Evolutionary conservation across 2,888 invertebrate genomes (phyloP).

Genomic region (Quadriops clusia): DNA sequence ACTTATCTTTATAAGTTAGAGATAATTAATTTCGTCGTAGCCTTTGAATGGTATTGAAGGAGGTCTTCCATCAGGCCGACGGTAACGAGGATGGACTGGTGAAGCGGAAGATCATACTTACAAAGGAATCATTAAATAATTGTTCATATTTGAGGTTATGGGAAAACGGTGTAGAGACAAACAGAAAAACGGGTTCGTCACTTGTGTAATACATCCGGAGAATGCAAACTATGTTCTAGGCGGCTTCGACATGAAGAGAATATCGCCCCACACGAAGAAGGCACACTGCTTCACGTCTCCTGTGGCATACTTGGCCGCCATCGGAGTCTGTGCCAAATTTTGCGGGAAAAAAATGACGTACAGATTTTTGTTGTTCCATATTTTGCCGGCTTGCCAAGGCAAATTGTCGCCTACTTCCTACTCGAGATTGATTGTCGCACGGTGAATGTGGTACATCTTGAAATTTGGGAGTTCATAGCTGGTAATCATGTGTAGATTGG

Average conservation of each 20-base stretch:
- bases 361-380: slow-evolving; percentile 25
- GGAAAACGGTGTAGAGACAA: slow-evolving; percentile 1
- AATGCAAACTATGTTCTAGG: slow-evolving; percentile 28
- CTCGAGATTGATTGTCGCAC: too few relatives aligned
- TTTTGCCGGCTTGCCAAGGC: too few relatives aligned
- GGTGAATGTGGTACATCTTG: too few relatives aligned
- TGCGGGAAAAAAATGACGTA: too few relatives aligned
- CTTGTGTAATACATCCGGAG: slow-evolving; percentile 28
- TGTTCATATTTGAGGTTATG: slow-evolving; percentile 12
- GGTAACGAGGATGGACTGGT: slow-evolving; percentile 9
- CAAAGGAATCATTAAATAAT: slow-evolving; percentile 12
- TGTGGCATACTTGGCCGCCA: slow-evolving; percentile 22
- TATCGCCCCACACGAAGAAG: slow-evolving; percentile 26
- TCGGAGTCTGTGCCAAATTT: slow-evolving; percentile 20
- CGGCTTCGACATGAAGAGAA: slow-evolving; percentile 19
- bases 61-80: too few relatives aligned
- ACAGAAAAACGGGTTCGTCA: slow-evolving; percentile 22
- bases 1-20: too few relatives aligned
- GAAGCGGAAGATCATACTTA: slow-evolving; percentile 7
- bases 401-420: too few relatives aligned
- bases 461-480: too few relatives aligned
- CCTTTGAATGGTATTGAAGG: too few relatives aligned
- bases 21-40: too few relatives aligned
- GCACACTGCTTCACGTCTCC: slow-evolving; percentile 26
- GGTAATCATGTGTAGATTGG: slow-evolving; percentile 29